A percentile compares a stretch with the other conserved stretches of the same genome.
Evolutionary conservation across 2,113 vertebrate genomes (phyloP).

Genomic region (Coryphaenoides rupestris): DNA sequence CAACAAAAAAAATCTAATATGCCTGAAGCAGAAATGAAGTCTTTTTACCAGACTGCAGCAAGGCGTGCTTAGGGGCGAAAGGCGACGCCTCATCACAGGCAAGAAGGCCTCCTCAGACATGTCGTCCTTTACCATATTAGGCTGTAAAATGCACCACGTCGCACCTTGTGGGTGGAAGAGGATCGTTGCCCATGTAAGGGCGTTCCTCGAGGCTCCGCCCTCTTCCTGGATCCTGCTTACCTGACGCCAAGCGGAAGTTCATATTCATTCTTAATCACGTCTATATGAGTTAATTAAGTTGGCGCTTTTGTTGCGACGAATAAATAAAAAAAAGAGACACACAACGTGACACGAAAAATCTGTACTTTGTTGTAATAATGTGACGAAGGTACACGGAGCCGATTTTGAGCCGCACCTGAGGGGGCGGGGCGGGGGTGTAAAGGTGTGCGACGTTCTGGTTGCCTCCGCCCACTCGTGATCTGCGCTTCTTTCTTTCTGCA

Average conservation of each 20-base stretch:
- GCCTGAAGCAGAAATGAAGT: no score
- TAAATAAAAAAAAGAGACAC: no score
- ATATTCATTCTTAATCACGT: neutral
- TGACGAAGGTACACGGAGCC: no score
- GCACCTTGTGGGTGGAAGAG: constrained; percentile 36
- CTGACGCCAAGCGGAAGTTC: constrained; percentile 19
- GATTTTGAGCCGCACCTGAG: constrained; percentile 50
- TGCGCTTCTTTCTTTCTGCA: constrained; percentile 55
- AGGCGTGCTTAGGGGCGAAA: neutral
- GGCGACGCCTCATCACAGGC: neutral
- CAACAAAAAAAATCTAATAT: no score
- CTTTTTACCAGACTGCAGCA: no score
- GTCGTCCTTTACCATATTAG: constrained; percentile 63
- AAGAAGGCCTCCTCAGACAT: neutral
- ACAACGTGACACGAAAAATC: no score
- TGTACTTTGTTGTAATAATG: no score
- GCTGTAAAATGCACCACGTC: constrained; percentile 20
- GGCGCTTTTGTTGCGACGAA: no score
- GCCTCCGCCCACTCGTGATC: constrained; percentile 57
- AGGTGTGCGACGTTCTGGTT: constrained; percentile 50
- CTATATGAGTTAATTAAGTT: no score
- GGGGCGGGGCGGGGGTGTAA: constrained; percentile 7
- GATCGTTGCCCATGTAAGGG: constrained; percentile 65
- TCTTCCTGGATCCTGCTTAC: constrained; percentile 31
- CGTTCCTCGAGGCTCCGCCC: constrained; percentile 18